A percentile compares a stretch with the other conserved stretches of the same genome.
Conservation (phyloP, 2,888 invertebrate genomes). For the Galerucella calmariensis region DNA sequence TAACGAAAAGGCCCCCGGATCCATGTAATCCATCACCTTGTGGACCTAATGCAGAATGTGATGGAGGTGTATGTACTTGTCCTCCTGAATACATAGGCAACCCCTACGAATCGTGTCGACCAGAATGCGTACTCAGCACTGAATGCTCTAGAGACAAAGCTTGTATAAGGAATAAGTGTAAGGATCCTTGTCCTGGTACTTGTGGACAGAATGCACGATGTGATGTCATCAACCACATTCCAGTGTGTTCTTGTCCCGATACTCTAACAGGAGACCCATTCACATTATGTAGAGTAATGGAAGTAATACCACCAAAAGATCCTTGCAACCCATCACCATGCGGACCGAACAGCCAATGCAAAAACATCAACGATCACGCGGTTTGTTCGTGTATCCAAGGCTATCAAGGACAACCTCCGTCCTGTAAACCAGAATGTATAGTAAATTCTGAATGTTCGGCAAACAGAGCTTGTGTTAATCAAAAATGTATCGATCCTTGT, state of each 20-base stretch:
- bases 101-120: conserved; percentile 76
- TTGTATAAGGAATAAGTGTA: conserved; percentile 76
- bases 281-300: conserved; percentile 55
- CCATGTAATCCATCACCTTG: conserved; percentile 81
- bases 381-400: conserved; percentile 68
- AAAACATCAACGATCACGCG: conserved; percentile 66
- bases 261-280: conserved; percentile 74
- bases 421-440: conserved; percentile 68
- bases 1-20: conserved; percentile 65
- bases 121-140: conserved; percentile 76
- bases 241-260: conserved; percentile 77
- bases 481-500: conserved; percentile 70
- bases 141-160: conserved; percentile 75
- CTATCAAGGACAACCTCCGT: conserved; percentile 69
- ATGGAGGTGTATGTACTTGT: conserved; percentile 73
- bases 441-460: conserved; percentile 68
- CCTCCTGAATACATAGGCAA: conserved; percentile 74
- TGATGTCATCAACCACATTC: conserved; percentile 77
- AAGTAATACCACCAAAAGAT: conserved; percentile 53
- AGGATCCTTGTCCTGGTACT: conserved; percentile 76
- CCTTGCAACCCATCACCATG: conserved; percentile 68
- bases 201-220: conserved; percentile 79
- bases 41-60: conserved; percentile 77
- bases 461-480: conserved; percentile 67
- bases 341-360: conserved; percentile 69